Percentiles rank a stretch among this genome's conserved stretches.
Evolutionary conservation across 2,888 invertebrate species (phyloP).

Genomic region (Zeuzera pyrina): DNA sequence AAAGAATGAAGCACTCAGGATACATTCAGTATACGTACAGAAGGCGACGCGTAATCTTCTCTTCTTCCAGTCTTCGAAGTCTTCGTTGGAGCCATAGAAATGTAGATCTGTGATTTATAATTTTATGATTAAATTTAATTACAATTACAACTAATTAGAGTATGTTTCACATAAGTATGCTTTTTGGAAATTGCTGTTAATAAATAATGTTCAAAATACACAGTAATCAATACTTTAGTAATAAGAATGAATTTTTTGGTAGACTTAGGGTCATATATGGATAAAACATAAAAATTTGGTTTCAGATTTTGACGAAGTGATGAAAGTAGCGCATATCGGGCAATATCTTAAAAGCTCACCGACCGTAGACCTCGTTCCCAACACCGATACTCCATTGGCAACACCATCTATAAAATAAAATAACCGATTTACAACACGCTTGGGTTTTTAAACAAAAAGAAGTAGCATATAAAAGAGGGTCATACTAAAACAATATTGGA

Average conservation of each 20-base stretch:
- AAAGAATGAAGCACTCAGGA: slow-evolving; percentile 96
- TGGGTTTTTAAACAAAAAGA: slow-evolving; percentile 56
- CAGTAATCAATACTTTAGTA: neutral
- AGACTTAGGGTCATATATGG: slow-evolving; percentile 21
- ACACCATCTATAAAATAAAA: slow-evolving; percentile 68
- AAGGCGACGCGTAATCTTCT: slow-evolving; percentile 82
- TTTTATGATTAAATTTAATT: too few relatives aligned
- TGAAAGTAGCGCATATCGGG: too few relatives aligned
- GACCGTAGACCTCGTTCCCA: slow-evolving; percentile 34
- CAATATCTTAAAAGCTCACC: slow-evolving; percentile 61
- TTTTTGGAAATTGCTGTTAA: too few relatives aligned
- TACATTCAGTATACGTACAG: slow-evolving; percentile 99
- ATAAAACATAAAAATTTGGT: too few relatives aligned
- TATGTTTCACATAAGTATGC: too few relatives aligned
- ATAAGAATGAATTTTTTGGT: neutral
- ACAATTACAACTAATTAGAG: too few relatives aligned
- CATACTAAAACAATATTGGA: slow-evolving; percentile 32
- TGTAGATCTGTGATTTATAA: too few relatives aligned
- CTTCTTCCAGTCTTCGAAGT: slow-evolving; percentile 25
- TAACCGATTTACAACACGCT: slow-evolving; percentile 66
- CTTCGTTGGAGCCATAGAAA: too few relatives aligned
- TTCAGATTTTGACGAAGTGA: slow-evolving; percentile 34
- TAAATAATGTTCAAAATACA: neutral
- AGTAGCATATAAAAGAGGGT: slow-evolving; percentile 58
- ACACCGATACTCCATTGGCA: slow-evolving; percentile 43